Evolutionary conservation across 2,888 invertebrate species (phyloP), one percentile per base, ranked within the genome.

Genomic region (Sarcophaga caerulescens): DNA sequence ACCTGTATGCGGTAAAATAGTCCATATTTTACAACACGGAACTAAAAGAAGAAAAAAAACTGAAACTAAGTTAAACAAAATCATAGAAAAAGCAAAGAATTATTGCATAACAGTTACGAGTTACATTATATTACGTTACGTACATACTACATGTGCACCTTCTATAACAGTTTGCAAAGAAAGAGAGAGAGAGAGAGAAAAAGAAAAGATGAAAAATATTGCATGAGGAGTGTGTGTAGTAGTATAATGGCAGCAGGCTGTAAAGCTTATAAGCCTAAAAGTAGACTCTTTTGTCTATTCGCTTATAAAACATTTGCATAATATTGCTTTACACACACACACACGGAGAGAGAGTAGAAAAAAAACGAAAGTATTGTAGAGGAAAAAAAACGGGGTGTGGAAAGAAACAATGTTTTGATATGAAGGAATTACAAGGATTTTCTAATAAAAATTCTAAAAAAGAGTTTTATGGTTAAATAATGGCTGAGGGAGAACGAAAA

Each of bases 251-350:
- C 2, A 63, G 19, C 11, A 66, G 12, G 14, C 17, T 66, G 12
- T 44, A 77, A 71, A 66, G 45, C 35, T 70, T 62, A 65, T 19
- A 52, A 74, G 73, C 74, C 83, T 85, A 69, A 78, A 66, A 44
- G 66, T 57, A 70, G 25, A 44, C 63, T 75, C 69, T 66, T 69
- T 79, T 68, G 60, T 52, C 52, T 21, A 44, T 47, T 63, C 73
- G 45, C n/a, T 75, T 77, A 25, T 35, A 77, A 70, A 59, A 62
- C 44, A 76, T 76, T 80, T 85, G 80, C 83, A 81, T 86, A 77
- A 73, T 35, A 79, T 75, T 57, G 47, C 47, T 47, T 47, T 47
- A 47, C 47, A 14, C 14, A 47, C 47, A 47, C 1, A 14, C 47
- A 11, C 47, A 47, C 14, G 12, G 1, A 52, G 52, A 52, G 44